Percentiles rank a stretch among this genome's conserved stretches.
phyloP scores from a whole-genome alignment of 2,113 vertebrate species.

The Prunella himalayana region DNA sequence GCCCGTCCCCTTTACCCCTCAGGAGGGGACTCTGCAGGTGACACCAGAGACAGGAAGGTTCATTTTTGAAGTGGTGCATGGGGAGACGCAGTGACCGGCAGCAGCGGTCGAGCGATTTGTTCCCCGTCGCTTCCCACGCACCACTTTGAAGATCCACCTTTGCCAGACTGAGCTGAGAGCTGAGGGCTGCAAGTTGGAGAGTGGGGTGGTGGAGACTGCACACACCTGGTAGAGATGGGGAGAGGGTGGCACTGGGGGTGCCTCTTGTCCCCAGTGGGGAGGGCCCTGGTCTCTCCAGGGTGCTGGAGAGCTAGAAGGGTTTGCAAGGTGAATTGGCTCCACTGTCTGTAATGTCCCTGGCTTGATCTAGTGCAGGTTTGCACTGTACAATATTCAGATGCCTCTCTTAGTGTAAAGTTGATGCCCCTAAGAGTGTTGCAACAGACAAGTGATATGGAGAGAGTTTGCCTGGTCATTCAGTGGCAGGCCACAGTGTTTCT shows the following conservation, averaged over 20 bases:
- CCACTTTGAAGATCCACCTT: slow-evolving; percentile 76
- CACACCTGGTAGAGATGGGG: slow-evolving; percentile 41
- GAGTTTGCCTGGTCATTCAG: not conserved
- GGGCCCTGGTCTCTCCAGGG: not conserved
- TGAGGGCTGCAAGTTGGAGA: slow-evolving; percentile 86
- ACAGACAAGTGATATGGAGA: rapidly evolving
- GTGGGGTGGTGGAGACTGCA: slow-evolving; percentile 74
- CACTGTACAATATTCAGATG: slow-evolving; percentile 68
- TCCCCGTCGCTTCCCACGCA: slow-evolving; percentile 66
- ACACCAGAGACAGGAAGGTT: slow-evolving; percentile 62
- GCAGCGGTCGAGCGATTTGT: slow-evolving; percentile 1
- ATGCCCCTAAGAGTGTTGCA: not conserved
- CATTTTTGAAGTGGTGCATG: slow-evolving; percentile 76
- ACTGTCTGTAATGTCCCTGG: slow-evolving; percentile 69
- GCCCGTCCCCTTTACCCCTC: not conserved
- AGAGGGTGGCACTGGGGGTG: slow-evolving; percentile 18
- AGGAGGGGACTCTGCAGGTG: slow-evolving; percentile 53
- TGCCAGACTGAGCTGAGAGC: slow-evolving; percentile 73
- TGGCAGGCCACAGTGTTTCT: not conserved
- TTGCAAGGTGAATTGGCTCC: slow-evolving; percentile 6
- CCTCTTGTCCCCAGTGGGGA: slow-evolving; percentile 16
- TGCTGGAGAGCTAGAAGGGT: slow-evolving; percentile 37
- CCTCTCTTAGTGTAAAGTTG: not conserved
- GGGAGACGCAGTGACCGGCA: slow-evolving; percentile 56
- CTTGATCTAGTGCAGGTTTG: slow-evolving; percentile 65